phyloP scores from a whole-genome alignment of 2,113 vertebrate genomes.

The Laticauda colubrina region DNA sequence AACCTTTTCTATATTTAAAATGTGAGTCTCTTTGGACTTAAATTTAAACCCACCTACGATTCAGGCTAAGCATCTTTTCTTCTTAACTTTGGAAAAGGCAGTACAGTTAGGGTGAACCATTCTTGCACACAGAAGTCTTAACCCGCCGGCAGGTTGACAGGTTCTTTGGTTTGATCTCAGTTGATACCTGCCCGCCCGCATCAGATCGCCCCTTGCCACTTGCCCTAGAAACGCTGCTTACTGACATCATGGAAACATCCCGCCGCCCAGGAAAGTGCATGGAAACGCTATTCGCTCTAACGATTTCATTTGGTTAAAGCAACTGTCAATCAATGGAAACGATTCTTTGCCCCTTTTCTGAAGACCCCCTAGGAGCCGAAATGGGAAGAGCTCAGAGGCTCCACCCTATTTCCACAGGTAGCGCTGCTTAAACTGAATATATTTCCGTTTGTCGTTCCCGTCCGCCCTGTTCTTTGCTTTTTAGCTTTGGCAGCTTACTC shows the following conservation, averaged over 20 bases:
- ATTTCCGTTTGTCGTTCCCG: background rate
- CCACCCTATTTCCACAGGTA: background rate
- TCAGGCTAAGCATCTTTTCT: background rate
- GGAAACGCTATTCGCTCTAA: background rate
- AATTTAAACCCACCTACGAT: background rate
- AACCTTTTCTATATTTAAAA: background rate
- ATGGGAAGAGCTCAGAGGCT: accelerated
- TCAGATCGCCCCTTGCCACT: slow-evolving; percentile 23
- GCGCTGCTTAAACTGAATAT: background rate
- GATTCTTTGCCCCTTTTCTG: background rate
- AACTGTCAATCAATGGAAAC: slow-evolving; percentile 11
- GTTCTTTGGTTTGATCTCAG: background rate
- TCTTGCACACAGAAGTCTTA: background rate
- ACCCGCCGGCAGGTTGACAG: background rate
- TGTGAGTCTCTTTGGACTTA: background rate
- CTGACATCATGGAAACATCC: slow-evolving; percentile 56
- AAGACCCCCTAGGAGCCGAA: background rate
- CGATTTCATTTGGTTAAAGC: background rate
- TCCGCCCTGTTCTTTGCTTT: background rate
- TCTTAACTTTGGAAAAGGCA: background rate
- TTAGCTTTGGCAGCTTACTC: background rate
- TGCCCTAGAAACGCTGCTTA: slow-evolving; percentile 26
- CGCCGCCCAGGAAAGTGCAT: background rate
- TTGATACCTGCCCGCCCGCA: background rate
- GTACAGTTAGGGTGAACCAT: background rate